phyloP scores from a whole-genome alignment of 1,140 invertebrate genomes.

The Tetragonula clypearis region DNA sequence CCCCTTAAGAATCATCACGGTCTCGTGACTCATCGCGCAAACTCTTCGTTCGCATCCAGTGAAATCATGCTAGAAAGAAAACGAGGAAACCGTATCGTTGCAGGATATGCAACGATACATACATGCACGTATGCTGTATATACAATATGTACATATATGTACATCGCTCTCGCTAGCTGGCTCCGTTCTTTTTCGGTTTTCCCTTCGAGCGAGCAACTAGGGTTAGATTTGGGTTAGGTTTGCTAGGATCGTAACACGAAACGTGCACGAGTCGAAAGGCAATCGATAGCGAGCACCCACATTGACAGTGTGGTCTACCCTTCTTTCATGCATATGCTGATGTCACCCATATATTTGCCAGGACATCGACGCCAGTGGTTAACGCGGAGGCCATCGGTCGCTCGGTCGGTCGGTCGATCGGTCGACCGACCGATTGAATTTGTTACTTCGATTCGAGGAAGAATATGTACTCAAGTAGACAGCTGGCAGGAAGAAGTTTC shows the following conservation, averaged over 20 bases:
- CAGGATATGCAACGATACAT: neutral
- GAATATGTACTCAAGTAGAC: constrained; percentile 12
- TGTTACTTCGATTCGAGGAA: constrained; percentile 57
- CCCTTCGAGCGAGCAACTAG: neutral
- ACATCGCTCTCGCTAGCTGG: neutral
- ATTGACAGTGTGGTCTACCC: constrained; percentile 68
- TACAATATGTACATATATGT: neutral
- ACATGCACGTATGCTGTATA: neutral
- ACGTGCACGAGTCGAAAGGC: constrained; percentile 65
- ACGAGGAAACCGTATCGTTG: neutral
- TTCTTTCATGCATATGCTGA: constrained; percentile 79
- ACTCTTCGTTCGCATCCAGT: too few relatives aligned
- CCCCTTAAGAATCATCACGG: neutral
- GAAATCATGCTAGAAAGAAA: neutral
- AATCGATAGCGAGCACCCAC: constrained; percentile 74
- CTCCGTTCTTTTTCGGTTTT: neutral
- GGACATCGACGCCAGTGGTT: constrained; percentile 50
- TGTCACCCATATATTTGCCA: constrained; percentile 71
- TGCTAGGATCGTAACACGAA: constrained; percentile 15
- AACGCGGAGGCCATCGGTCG: constrained; percentile 18
- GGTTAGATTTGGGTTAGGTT: neutral
- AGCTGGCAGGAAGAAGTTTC: too few relatives aligned
- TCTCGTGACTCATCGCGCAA: too few relatives aligned
- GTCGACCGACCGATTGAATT: constrained; percentile 71
- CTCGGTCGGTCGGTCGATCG: neutral